Evolutionary conservation across 2,888 invertebrate genomes (phyloP).

Genomic region (Arctia plantaginis): DNA sequence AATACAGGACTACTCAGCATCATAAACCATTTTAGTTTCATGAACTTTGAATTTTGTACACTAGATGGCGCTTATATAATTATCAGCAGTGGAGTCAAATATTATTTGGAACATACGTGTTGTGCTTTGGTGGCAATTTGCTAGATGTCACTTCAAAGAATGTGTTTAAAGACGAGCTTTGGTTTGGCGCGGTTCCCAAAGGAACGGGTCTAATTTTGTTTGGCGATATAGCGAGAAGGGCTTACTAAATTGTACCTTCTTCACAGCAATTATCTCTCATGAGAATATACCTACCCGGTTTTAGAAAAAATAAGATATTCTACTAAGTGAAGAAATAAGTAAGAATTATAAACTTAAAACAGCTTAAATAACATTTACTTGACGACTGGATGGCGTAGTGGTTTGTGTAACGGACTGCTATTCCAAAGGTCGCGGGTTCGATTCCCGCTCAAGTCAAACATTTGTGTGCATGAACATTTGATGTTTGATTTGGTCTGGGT

Average conservation of each 20-base stretch:
- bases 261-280: neutral
- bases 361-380: no score
- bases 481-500: no score
- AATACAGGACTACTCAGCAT: neutral
- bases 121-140: neutral
- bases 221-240: neutral
- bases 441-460: no score
- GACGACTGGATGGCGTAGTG: no score
- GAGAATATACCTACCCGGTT: neutral
- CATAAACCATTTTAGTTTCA: neutral
- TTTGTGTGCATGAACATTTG: no score
- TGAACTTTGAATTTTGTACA: no score
- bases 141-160: neutral
- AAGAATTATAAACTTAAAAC: no score
- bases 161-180: neutral
- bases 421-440: no score
- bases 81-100: neutral
- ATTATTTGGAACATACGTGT: neutral
- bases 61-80: neutral
- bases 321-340: no score
- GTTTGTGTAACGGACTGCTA: no score
- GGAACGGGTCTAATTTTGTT: neutral
- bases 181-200: neutral
- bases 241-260: neutral
- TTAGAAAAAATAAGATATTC: no score